Base-by-base conservation (phyloP, 2,888 invertebrate genomes). In the Entomobrya proxima region DNA sequence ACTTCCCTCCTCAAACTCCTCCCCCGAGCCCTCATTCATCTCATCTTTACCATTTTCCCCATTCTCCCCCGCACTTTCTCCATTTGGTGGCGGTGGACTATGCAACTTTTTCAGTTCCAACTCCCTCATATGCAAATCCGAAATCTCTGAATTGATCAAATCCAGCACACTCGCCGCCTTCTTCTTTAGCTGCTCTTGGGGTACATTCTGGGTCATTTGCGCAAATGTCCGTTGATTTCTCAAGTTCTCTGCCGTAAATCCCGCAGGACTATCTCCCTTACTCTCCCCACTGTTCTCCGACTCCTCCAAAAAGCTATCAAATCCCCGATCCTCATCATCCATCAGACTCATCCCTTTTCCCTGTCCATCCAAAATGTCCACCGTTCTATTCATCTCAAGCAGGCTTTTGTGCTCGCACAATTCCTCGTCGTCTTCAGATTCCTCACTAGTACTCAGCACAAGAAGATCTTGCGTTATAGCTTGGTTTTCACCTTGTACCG, bases 111-210 rank as follows among this genome's bases (percentile, higher is more conserved):
- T 87, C 69, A 88, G 64, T 37, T 88, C 88, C 50, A 88, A 32
- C 76, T 88, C 88, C 37, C 88, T 52, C 88, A 88, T 88, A 35
- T 88, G 88, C 27, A 88, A 72, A 84, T 88, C 88, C n/a, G 87
- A 86, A 72, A 88, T 88, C 47, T 88, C 88, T 11, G 87, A 84
- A 47, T 88, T 88, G 55, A 88, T 88, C 84, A 88, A 84, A 35
- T 88, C 88, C 75, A 88, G 64, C 0, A 88, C 88, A 13, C 86
- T 85, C 4, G 87, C 81, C 13, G 88, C 88, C 52, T 88, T 88
- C 40, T 87, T 85, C 37, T 87, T 86, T 40, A 88, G 37, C 35
- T 86, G 86, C 9, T 83, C 81, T 37, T 64, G 78, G 1, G 87
- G 88, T 44, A 88, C 82, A 37, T 61, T 69, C 58, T 88, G 88